Conservation (phyloP, 2,113 vertebrate species). For the Rhea pennata region DNA sequence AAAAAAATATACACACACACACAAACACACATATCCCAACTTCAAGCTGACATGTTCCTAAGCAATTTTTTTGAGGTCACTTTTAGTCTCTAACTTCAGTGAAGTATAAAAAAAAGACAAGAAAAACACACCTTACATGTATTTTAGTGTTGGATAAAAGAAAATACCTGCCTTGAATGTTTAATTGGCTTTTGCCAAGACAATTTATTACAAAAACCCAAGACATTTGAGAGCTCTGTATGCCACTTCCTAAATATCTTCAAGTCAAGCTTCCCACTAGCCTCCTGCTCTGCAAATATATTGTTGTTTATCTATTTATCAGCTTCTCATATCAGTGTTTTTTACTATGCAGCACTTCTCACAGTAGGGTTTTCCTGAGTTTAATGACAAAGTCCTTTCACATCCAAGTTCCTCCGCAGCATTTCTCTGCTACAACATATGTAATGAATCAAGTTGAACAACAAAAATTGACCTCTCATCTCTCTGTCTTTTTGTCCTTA, state of each 20-base stretch:
- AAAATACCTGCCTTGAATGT: background rate
- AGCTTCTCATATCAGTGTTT: background rate
- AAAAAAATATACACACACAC: background rate
- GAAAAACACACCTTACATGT: background rate
- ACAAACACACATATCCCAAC: background rate
- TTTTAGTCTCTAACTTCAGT: background rate
- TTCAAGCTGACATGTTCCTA: background rate
- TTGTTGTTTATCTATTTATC: background rate
- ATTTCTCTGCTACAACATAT: background rate
- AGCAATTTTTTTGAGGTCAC: background rate
- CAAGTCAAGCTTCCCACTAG: background rate
- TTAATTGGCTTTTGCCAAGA: background rate
- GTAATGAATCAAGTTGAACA: constrained; percentile 1
- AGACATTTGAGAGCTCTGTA: background rate
- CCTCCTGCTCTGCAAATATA: background rate
- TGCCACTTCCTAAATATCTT: background rate
- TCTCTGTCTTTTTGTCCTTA: background rate
- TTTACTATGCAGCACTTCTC: background rate
- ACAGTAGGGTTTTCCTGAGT: background rate
- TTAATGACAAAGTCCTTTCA: background rate
- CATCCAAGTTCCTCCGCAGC: background rate
- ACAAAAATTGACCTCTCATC: background rate
- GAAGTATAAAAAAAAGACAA: background rate
- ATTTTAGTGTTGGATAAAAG: background rate
- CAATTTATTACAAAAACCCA: background rate